Evolutionary conservation across 2,113 vertebrate genomes (phyloP).

Genomic region (Guaruba guarouba): DNA sequence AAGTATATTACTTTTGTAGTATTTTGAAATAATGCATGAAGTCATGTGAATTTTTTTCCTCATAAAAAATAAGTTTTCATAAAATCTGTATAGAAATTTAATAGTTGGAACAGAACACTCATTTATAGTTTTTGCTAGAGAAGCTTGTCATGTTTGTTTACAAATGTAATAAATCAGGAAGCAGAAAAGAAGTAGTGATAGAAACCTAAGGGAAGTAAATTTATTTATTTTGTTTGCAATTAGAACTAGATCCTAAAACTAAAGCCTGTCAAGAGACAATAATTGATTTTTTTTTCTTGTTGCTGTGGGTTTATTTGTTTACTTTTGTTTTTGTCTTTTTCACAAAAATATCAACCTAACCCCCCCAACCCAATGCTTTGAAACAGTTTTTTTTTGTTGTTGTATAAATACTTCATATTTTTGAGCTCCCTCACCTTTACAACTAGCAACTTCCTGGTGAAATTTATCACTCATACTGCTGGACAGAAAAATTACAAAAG

Average conservation of each 20-base stretch:
- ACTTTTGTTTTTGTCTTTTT: no score
- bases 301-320: no score
- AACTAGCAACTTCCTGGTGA: neutral
- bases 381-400: neutral
- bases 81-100: neutral
- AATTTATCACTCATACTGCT: neutral
- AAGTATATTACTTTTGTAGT: neutral
- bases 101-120: neutral
- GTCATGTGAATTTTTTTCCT: neutral
- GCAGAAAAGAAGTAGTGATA: neutral
- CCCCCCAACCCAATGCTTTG: neutral
- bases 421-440: neutral
- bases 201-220: constrained; percentile 16
- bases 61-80: constrained; percentile 17
- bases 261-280: neutral
- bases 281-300: neutral
- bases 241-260: neutral
- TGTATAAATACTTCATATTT: constrained; percentile 2
- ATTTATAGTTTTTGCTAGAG: neutral
- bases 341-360: no score
- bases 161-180: neutral
- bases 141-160: neutral
- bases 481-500: neutral
- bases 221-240: neutral
- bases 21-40: neutral